phyloP scores from a whole-genome alignment of 92 coral and sea anemone genomes.

The Micromussa lordhowensis region DNA sequence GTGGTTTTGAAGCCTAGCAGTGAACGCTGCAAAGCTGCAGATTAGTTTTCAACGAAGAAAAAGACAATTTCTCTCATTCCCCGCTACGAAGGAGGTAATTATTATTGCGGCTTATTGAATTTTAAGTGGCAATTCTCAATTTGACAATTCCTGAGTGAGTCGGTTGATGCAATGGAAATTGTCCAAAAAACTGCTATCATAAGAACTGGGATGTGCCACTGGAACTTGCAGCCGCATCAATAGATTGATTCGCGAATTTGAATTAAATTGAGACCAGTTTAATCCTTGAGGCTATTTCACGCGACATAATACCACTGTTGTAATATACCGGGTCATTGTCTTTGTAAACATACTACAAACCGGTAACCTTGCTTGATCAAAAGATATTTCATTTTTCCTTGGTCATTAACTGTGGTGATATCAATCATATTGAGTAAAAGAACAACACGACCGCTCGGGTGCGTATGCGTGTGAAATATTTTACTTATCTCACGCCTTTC shows the following conservation, averaged over 20 bases:
- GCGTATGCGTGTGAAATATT: slow-evolving; percentile 33
- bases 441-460: slow-evolving; percentile 28
- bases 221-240: slow-evolving; percentile 23
- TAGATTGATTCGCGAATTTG: background rate
- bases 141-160: slow-evolving; percentile 54
- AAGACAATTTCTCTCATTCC: slow-evolving; percentile 69
- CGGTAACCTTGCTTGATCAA: slow-evolving; percentile 52
- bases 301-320: slow-evolving; percentile 23
- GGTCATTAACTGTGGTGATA: slow-evolving; percentile 36
- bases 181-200: slow-evolving; percentile 15
- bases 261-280: slow-evolving; percentile 17
- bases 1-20: slow-evolving; percentile 65
- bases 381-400: slow-evolving; percentile 34
- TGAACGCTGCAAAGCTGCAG: slow-evolving; percentile 56
- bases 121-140: slow-evolving; percentile 64
- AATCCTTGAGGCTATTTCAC: slow-evolving; percentile 12
- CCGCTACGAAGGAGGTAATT: slow-evolving; percentile 65
- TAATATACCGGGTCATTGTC: slow-evolving; percentile 33
- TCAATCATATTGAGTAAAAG: slow-evolving; percentile 47
- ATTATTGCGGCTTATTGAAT: slow-evolving; percentile 69
- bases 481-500: slow-evolving; percentile 12
- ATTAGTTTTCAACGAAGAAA: slow-evolving; percentile 56
- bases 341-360: slow-evolving; percentile 37
- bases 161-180: slow-evolving; percentile 18
- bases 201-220: background rate